phyloP scores from a whole-genome alignment of 2,113 vertebrate genomes.

The Orycteropus afer region DNA sequence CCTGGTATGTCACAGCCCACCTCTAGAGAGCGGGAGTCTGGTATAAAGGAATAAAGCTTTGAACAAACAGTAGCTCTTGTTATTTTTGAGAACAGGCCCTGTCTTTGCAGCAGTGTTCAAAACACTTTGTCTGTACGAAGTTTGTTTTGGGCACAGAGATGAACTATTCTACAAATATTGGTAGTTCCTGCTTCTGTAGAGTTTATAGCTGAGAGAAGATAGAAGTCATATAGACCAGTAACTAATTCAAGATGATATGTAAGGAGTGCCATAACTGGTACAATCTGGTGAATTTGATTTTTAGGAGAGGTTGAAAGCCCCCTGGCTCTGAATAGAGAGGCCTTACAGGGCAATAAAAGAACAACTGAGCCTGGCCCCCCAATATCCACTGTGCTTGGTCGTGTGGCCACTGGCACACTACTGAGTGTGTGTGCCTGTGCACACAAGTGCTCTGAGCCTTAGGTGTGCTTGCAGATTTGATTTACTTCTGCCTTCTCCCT shows the following conservation, averaged over 20 bases:
- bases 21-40: background rate
- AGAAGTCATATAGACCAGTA: background rate
- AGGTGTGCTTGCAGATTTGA: background rate
- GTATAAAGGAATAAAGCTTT: background rate
- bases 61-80: background rate
- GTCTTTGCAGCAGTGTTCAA: conserved; percentile 2
- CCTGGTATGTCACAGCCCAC: conserved; percentile 86
- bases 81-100: conserved; percentile 22
- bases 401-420: background rate
- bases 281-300: background rate
- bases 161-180: conserved; percentile 21
- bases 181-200: background rate
- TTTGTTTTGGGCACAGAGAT: conserved; percentile 15
- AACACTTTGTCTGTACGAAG: background rate
- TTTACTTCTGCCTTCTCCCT: conserved; percentile 6
- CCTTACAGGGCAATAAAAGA: background rate
- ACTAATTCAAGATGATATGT: background rate
- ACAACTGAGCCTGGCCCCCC: background rate
- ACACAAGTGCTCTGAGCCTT: background rate
- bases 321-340: background rate
- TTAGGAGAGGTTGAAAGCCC: background rate
- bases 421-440: background rate
- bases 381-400: background rate
- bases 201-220: background rate
- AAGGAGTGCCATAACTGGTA: background rate